phyloP scores from a whole-genome alignment of 2,797 vertebrate species.

The Tachyglossus aculeatus region DNA sequence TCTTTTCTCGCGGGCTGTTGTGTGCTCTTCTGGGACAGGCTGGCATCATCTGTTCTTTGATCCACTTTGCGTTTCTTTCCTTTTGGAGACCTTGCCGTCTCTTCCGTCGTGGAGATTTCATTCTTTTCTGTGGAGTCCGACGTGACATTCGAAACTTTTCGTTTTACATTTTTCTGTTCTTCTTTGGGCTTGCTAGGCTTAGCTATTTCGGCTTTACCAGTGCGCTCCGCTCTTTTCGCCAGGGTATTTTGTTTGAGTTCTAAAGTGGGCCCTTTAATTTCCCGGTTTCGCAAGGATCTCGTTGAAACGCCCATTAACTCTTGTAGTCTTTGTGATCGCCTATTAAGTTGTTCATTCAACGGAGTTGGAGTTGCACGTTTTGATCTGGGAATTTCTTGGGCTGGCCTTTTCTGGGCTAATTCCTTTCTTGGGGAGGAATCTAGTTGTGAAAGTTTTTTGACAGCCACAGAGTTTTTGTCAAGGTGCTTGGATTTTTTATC shows the following conservation, averaged over 20 bases:
- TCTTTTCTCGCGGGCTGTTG: slow-evolving; percentile 46
- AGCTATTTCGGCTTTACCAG: slow-evolving; percentile 41
- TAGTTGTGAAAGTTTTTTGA: slow-evolving; percentile 56
- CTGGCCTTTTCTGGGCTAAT: slow-evolving; percentile 59
- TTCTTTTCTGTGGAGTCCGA: slow-evolving; percentile 37
- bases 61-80: slow-evolving; percentile 63
- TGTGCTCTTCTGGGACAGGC: slow-evolving; percentile 39
- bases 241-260: slow-evolving; percentile 58
- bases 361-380: slow-evolving; percentile 7
- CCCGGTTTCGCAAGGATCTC: slow-evolving; percentile 69
- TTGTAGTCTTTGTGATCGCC: slow-evolving; percentile 73
- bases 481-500: slow-evolving; percentile 41
- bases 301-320: slow-evolving; percentile 61
- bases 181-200: slow-evolving; percentile 74
- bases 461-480: slow-evolving; percentile 37
- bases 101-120: slow-evolving; percentile 35
- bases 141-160: slow-evolving; percentile 66
- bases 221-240: slow-evolving; percentile 37
- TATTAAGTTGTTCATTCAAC: slow-evolving; percentile 48
- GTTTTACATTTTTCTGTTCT: slow-evolving; percentile 58
- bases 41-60: slow-evolving; percentile 31
- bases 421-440: slow-evolving; percentile 58
- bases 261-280: slow-evolving; percentile 55
- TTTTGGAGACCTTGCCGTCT: slow-evolving; percentile 58
- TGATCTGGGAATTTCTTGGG: slow-evolving; percentile 51